Base-by-base conservation (phyloP, 2,113 vertebrate genomes). In the Ochotona curzoniae region DNA sequence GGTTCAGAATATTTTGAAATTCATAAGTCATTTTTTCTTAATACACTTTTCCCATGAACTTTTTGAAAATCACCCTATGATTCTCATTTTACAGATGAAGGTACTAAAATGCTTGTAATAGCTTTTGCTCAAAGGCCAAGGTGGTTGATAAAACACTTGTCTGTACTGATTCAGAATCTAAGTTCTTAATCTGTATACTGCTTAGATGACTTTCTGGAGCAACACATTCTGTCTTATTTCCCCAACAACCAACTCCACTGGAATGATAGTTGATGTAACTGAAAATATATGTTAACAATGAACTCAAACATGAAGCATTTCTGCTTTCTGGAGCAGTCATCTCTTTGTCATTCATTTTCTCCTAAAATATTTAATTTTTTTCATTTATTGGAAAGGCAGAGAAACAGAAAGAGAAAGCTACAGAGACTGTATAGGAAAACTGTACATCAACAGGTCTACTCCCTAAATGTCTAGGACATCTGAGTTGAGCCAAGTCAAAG, bases 221-320 rank as follows among this genome's bases (percentile, higher is more conserved):
- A 94, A 91, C 93, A 26, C 30, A 84, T 66, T 83, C 30, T 84
- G 17, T 61, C 35, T 83, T 47, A 61, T 8, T 89, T 93, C 76
- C 54, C 1, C 80, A 79, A 82, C 44, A 91, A 86, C 70, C 28
- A 84, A 85, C 51, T 79, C 70, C 14, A 54, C 0, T 87, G 17
- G 51, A 89, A 85, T 66, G 60, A 20, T 51, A 93, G 74, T 26
- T 11, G 88, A 47, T 18, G 74, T 23, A 82, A 32, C 5, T 80
- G 44, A 35, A 13, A 49, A 25, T 63, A 2, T 9, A 26, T 26
- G 76, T 61, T 86, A 85, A 93, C 61, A 64, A 25, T 79, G 18
- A 88, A 61, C 38, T 51, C 13, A 20, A 1, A 66, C 20, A 47
- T 0, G 28, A 0, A 87, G 2, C 35, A 84, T 51, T 84, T 83